Base-by-base conservation (phyloP, 2,113 vertebrate species). In the Sarotherodon lohbergeri region DNA sequence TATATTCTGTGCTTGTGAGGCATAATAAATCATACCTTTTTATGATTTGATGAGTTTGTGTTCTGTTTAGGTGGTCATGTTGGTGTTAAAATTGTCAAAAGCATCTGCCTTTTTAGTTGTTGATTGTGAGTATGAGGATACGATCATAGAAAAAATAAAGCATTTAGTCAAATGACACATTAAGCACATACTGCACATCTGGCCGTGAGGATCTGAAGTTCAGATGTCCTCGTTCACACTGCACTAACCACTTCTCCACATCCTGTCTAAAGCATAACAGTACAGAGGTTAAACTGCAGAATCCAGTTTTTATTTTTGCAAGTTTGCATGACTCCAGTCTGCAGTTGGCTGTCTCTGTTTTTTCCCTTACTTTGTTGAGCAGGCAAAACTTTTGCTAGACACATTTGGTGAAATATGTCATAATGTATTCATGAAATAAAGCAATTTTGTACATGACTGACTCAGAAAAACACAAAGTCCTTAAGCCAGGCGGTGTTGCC, bases 221-320 rank as follows among this genome's bases (percentile, higher is more conserved):
- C 90, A 92, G 57, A 87, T 41, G 85, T 91, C 83, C 90, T 88
- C 54, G 1, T 73, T 90, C 79, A 86, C 89, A 34, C 91, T 80
- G 85, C 66, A n/a, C 39, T 17, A 84, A 91, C 93, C 92, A 41
- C 92, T 5, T 7, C 82, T 87, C 93, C 93, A 94, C 93, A 94
- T 95, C 95, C 95, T 91, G 93, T 52, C 61, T 34, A 55, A 93
- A 93, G 36, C 87, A 93, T 78, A 93, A 94, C 86, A 94, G 56
- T 55, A 66, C 59, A 36, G 59, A 89, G 41, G 82, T 85, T 80
- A 90, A 92, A 90, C 84, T 88, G 93, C 91, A 89, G 66, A 87
- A 91, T 92, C 82, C 1, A 66, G 61, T 43, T 83, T 90, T 84
- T 80, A 55, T 73, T 92, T 90, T 56, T 92, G 92, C 92, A 90